Base-by-base conservation (phyloP, 1,140 invertebrate genomes). In the Drosophila repletoides region DNA sequence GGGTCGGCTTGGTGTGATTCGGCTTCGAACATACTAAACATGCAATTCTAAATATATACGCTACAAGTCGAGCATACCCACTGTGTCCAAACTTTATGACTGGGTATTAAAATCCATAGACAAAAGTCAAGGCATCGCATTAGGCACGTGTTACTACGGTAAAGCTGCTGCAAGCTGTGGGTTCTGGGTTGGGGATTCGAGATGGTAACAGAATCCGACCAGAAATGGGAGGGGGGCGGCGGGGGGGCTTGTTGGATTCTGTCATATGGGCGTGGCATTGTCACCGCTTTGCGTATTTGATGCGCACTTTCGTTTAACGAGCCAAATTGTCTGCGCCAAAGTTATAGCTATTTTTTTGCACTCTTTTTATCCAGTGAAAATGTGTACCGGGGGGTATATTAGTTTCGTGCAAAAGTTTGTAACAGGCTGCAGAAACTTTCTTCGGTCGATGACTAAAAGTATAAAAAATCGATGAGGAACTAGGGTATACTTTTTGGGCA, bases 261-360 rank as follows among this genome's bases (percentile, higher is more conserved):
- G 14, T 33, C 34, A 53, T 67, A 45, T 66, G 68, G 68, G 63
- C 46, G 68, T 67, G 46, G 36, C 53, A 48, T 29, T 26, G 38
- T 65, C 34, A 56, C 34, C 14, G 59, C 38, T 63, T 43, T 53
- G 26, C 66, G 45, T 52, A 72, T 52, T 64, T 72, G 65, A 70
- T 43, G 71, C 55, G 31, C 43, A 52, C 46, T 75, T 55, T 34
- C 49, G 38, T 63, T 73, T 68, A 77, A 76, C 74, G 51, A 73
- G 68, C 29, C 61, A 53, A 61, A 77, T 77, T 76, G 36, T 72
- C 14, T 55, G 33, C 40, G 28, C 40, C 26, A 71, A 71, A 76
- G 52, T 65, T 69, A 22, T 12, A 51, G 26, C 22, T 21, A 9
- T 17, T 21, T 21, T 5, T 10, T 2, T n/a, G 14, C 17, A 33